phyloP scores from a whole-genome alignment of 2,888 invertebrate species.

The Dermolepida albohirtum region DNA sequence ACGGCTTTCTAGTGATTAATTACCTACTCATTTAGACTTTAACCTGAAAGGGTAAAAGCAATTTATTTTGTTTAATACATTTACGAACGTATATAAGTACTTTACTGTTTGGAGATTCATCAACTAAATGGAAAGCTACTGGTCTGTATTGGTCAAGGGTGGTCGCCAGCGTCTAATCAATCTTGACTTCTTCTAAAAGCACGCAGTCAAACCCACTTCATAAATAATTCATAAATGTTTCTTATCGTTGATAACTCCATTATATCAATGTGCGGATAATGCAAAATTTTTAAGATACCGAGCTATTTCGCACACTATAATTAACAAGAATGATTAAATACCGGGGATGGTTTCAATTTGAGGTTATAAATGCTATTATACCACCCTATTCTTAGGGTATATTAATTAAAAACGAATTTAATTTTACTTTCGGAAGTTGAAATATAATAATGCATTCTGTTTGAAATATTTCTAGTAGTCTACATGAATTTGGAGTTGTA shows the following conservation, averaged over 20 bases:
- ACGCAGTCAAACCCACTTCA: slow-evolving; percentile 34
- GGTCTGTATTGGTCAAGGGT: slow-evolving; percentile 35
- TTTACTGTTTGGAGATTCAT: slow-evolving; percentile 18
- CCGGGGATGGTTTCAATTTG: slow-evolving; percentile 47
- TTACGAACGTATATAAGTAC: slow-evolving; percentile 3
- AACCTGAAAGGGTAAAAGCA: slow-evolving; percentile 39
- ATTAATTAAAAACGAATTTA: slow-evolving; percentile 45
- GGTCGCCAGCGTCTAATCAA: slow-evolving; percentile 36
- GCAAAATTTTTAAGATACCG: slow-evolving; percentile 28
- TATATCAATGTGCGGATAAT: slow-evolving; percentile 9
- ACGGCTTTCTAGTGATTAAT: slow-evolving; percentile 10
- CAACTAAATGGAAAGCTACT: slow-evolving; percentile 30
- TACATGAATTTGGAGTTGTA: no score
- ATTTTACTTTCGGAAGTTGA: slow-evolving; percentile 41
- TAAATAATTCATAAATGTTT: slow-evolving; percentile 37
- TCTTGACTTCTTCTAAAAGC: slow-evolving; percentile 17
- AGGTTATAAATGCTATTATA: slow-evolving; percentile 47
- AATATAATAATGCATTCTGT: not conserved
- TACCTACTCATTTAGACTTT: slow-evolving; percentile 25
- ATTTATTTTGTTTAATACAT: slow-evolving; percentile 33
- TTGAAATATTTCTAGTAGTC: no score
- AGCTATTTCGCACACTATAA: slow-evolving; percentile 39
- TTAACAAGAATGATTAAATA: slow-evolving; percentile 43
- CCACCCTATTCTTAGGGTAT: slow-evolving; percentile 43
- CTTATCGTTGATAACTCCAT: slow-evolving; percentile 38